Base-by-base conservation (phyloP, 2,888 invertebrate genomes). In the Prionchulus punctatus region DNA sequence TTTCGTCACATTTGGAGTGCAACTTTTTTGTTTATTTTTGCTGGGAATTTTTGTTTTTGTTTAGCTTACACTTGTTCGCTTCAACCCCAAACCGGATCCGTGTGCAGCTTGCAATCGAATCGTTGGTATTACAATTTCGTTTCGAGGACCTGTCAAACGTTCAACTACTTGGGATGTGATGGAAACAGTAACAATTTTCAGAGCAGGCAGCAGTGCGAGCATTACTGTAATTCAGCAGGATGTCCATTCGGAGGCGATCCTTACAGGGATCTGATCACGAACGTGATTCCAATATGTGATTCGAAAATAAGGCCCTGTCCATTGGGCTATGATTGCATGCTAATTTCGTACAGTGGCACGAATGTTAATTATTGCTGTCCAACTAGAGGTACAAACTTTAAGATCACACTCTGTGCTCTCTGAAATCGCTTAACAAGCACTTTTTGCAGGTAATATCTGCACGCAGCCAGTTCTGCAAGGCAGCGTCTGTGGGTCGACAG, bases 101-200 rank as follows among this genome's bases (percentile, higher is more conserved):
- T 62, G 2, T 69, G 69, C 54, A 69, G 69, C 51, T 63, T 67
- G 12, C 66, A 66, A 50, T 65, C 66, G 1, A 63, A 64, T 25
- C 67, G 67, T 59, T 62, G 67, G 54, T 66, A 60, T 55, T 67
- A 64, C 57, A 65, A 67, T 57, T 57, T 59, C 23, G 26, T 54
- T 1, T 49, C 59, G 25, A 63, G 30, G 43, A 61, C 58, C 21
- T 67, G 67, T 51, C 62, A 64, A 43, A 63, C 62, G 30, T 66
- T 65, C 55, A 62, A 66, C 55, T 70, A 70, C 61, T 64, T 66
- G 53, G 69, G 68, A 21, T 68, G 67, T 52, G 55, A 55, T 25
- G 66, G 66, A 23, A 68, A 68, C 60, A 62, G 64, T 27, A 69
- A 69, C 61, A 68, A 67, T 60, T 69, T 70, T 54, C 65, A 66